Percentiles rank a stretch among this genome's conserved stretches.
Conservation (phyloP, 2,113 vertebrate genomes). For the Zosterops japonicus region DNA sequence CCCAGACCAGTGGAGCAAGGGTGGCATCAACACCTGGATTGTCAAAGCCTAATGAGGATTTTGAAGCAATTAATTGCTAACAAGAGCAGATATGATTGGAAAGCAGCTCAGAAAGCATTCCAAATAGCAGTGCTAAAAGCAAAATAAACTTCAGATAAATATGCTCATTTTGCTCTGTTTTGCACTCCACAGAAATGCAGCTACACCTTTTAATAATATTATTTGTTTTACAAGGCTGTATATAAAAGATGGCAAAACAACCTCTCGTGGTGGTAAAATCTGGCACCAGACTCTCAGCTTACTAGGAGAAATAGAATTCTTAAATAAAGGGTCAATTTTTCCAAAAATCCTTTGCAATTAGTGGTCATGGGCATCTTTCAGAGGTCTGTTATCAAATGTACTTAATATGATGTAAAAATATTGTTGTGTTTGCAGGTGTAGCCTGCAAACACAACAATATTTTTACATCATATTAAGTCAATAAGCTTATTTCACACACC, state of each 20-base stretch:
- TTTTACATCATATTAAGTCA: too few relatives aligned
- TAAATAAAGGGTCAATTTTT: not conserved
- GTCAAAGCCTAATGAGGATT: not conserved
- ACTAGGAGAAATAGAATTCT: not conserved
- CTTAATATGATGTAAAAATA: not conserved
- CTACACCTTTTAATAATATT: not conserved
- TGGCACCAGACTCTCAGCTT: not conserved
- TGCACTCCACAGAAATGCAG: not conserved
- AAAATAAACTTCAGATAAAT: not conserved
- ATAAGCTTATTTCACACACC: constrained; percentile 29
- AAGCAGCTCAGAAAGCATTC: not conserved
- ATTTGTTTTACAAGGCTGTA: not conserved
- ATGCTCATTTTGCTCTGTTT: not conserved
- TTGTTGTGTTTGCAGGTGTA: not conserved
- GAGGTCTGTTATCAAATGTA: not conserved
- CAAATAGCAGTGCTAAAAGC: not conserved
- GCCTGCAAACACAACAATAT: too few relatives aligned
- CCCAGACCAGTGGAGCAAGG: not conserved
- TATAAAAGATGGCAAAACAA: not conserved
- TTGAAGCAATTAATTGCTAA: not conserved
- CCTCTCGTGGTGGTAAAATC: not conserved
- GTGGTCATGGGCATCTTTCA: not conserved
- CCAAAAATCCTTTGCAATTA: not conserved
- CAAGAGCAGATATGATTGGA: not conserved
- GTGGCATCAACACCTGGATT: not conserved